Base-by-base conservation (phyloP, 2,113 vertebrate species). In the Chaetodon auriga region DNA sequence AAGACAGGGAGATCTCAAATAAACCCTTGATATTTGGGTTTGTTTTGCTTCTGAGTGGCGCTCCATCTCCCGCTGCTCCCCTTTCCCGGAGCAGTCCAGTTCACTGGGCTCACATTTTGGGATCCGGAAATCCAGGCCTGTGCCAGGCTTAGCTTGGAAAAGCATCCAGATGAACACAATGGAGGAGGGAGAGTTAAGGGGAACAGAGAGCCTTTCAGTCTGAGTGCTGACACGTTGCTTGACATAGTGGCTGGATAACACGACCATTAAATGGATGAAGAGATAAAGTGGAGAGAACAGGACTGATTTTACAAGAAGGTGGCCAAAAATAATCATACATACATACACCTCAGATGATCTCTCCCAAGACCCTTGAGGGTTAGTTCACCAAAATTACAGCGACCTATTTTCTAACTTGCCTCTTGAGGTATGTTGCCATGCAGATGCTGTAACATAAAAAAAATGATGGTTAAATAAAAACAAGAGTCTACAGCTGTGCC, bases 1-100 rank as follows among this genome's bases (percentile, higher is more conserved):
- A 92, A 91, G 81, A 87, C 69, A 1, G 68, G 78, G 78, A 91
- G 88, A 90, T 92, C 91, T 90, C 51, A 90, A 92, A 90, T 92
- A 93, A 92, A 84, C 82, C 83, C 78, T 75, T 80, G 75, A 92
- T 89, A 82, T 92, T 84, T 81, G 65, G 83, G 87, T 87, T 92
- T 94, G 91, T 94, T 94, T 92, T 83, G 85, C 80, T 91, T 92
- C 63, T 19, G 80, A 88, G 81, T 82, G 87, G 86, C n/a, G 80
- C 84, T 86, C 85, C 68, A 63, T 84, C 87, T 87, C 78, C 81
- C 5, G 15, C 76, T 81, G 82, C 73, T 78, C 81, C 80, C 58
- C 62, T 82, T 85, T 81, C 90, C 81, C 64, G 70, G 69, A 88
- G 84, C 77, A 85, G 66, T 71, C 81, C 61, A 36, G 80, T 89